Percentiles rank a stretch among this genome's conserved stretches.
phyloP scores from a whole-genome alignment of 1,140 invertebrate species.

The Plectus sambesii region DNA sequence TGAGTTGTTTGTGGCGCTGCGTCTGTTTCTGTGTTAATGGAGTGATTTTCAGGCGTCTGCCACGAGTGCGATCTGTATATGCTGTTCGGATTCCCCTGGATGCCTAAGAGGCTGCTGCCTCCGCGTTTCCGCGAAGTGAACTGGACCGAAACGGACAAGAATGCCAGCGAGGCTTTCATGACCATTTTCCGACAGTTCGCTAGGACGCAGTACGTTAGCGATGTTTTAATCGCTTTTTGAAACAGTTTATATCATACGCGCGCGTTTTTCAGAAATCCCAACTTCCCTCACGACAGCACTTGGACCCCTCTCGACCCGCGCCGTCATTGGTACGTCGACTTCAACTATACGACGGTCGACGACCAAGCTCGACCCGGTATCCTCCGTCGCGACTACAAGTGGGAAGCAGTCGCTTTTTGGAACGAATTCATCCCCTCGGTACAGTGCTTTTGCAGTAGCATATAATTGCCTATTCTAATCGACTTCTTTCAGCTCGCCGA shows the following conservation, averaged over 20 bases:
- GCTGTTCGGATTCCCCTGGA: constrained; percentile 40
- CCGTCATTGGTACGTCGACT: constrained; percentile 40
- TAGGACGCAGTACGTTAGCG: constrained; percentile 26
- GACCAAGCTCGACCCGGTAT: constrained; percentile 20
- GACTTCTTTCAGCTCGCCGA: constrained; percentile 27
- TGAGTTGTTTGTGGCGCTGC: not conserved
- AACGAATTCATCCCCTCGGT: constrained; percentile 41
- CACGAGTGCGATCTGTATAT: constrained; percentile 43
- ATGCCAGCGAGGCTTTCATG: constrained; percentile 38
- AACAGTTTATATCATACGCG: too few relatives aligned
- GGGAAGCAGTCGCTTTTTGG: constrained; percentile 41
- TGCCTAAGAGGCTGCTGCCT: constrained; percentile 34
- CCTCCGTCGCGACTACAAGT: constrained; percentile 37
- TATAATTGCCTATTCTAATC: too few relatives aligned
- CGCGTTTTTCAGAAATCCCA: constrained; percentile 34
- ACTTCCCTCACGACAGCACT: constrained; percentile 28
- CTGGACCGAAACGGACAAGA: constrained; percentile 35
- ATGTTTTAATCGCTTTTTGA: not conserved
- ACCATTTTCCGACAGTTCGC: constrained; percentile 37
- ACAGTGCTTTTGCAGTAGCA: too few relatives aligned
- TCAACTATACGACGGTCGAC: constrained; percentile 29
- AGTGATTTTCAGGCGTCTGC: constrained; percentile 27
- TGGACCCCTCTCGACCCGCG: constrained; percentile 39
- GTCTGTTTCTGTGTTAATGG: too few relatives aligned
- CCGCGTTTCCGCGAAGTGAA: constrained; percentile 22